Evolutionary conservation across 2,888 invertebrate genomes (phyloP).

Genomic region (Drosophila yooni): DNA sequence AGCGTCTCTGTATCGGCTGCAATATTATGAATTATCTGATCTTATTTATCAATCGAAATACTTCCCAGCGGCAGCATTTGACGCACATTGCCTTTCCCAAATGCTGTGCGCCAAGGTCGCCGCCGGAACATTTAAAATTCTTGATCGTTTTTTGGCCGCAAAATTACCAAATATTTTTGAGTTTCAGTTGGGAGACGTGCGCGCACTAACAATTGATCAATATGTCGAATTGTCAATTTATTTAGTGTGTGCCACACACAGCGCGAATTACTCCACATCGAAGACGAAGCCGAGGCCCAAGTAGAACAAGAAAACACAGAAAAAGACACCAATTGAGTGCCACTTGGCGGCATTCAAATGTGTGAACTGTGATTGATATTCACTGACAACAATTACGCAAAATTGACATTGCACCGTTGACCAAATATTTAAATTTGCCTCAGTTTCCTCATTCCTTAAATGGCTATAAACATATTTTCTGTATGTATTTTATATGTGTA

Average conservation of each 20-base stretch:
- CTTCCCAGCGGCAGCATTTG: constrained; percentile 34
- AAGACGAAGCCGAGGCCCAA: constrained; percentile 1
- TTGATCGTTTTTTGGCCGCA: constrained; percentile 41
- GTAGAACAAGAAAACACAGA: constrained; percentile 8
- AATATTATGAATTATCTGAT: constrained; percentile 21
- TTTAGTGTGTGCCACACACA: constrained; percentile 21
- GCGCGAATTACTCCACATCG: constrained; percentile 2
- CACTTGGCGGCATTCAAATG: constrained; percentile 34
- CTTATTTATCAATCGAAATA: constrained; percentile 18
- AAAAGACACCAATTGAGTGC: constrained; percentile 9
- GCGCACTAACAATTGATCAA: constrained; percentile 72
- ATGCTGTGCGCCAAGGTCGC: constrained; percentile 44
- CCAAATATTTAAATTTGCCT: neutral
- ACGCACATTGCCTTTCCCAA: constrained; percentile 45
- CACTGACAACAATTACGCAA: constrained; percentile 11
- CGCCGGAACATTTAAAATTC: constrained; percentile 53
- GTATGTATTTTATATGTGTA: neutral
- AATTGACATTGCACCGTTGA: constrained; percentile 22
- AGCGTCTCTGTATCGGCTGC: constrained; percentile 17
- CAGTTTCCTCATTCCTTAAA: constrained; percentile 7
- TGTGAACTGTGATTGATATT: constrained; percentile 28
- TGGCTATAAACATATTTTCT: neutral
- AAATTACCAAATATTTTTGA: constrained; percentile 41
- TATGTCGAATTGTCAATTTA: constrained; percentile 72
- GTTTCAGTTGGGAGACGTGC: constrained; percentile 64